Conservation (phyloP, 1,140 invertebrate species). For the Pogonomyrmex barbatus region DNA sequence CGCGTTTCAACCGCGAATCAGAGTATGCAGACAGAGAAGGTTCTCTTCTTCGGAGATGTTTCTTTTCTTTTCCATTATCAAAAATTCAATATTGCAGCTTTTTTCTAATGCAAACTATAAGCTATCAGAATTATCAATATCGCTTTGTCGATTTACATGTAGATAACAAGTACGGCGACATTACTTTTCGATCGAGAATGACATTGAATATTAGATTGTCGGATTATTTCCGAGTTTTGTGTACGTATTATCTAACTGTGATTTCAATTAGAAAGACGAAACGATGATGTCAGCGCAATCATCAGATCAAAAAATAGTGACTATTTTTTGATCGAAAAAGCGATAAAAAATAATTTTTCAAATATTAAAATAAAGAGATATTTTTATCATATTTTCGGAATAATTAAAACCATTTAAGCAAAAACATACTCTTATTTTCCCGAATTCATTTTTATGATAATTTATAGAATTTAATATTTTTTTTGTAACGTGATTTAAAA, state of each 20-base stretch:
- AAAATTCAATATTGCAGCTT: neutral
- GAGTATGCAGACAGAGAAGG: neutral
- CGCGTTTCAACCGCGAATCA: neutral
- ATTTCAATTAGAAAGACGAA: neutral
- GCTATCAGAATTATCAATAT: conserved; percentile 10
- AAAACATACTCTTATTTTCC: too few species aligned
- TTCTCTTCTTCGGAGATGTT: neutral
- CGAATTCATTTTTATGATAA: too few species aligned
- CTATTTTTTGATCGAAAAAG: too few species aligned
- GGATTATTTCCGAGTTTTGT: conserved; percentile 11
- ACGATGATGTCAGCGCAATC: neutral
- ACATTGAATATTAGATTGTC: neutral
- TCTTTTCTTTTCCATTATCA: neutral
- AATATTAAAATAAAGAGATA: too few species aligned
- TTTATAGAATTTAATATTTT: too few species aligned
- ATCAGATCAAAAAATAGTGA: too few species aligned
- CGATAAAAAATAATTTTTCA: too few species aligned
- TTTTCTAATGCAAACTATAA: neutral
- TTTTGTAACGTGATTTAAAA: too few species aligned
- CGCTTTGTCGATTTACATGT: neutral
- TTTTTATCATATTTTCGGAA: too few species aligned
- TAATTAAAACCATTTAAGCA: too few species aligned
- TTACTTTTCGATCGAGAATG: neutral
- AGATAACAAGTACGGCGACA: conserved; percentile 3
- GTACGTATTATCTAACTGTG: neutral